Conservation (phyloP, 2,113 vertebrate genomes). For the Nothoprocta pentlandii region DNA sequence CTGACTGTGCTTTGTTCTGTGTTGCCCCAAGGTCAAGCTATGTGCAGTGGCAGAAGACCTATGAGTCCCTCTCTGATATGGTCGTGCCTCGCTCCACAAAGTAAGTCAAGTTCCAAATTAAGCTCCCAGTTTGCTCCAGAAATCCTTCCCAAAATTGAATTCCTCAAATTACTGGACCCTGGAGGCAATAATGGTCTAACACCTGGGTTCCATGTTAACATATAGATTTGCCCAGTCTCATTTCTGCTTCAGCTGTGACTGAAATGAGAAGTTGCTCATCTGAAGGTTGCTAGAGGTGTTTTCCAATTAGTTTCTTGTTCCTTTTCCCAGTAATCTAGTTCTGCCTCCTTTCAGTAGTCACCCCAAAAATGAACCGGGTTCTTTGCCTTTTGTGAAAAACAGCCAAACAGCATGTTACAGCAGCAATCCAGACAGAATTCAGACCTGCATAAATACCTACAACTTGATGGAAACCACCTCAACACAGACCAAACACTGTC, state of each 20-base stretch:
- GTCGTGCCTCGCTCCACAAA: slow-evolving; percentile 96
- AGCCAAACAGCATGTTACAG: not conserved
- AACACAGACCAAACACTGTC: not conserved
- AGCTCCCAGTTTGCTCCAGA: not conserved
- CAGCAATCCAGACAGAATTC: not conserved
- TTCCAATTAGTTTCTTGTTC: not conserved
- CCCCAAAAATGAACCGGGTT: not conserved
- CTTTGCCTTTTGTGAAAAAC: not conserved
- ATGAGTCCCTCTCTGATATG: slow-evolving; percentile 92
- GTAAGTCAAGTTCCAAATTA: slow-evolving; percentile 76
- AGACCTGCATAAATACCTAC: not conserved
- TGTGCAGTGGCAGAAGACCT: slow-evolving; percentile 89
- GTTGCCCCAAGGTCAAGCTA: slow-evolving; percentile 81
- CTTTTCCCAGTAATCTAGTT: not conserved
- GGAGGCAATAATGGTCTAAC: not conserved
- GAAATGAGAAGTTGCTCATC: not conserved
- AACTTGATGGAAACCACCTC: not conserved
- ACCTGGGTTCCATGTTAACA: not conserved
- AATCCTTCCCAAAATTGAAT: not conserved
- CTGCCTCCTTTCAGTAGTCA: not conserved
- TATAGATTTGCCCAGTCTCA: not conserved
- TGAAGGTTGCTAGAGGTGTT: not conserved
- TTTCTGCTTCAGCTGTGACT: not conserved
- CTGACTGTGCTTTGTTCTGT: slow-evolving; percentile 11
- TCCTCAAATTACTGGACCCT: not conserved